A percentile compares a stretch with the other conserved stretches of the same genome.
These are phyloP conservation scores for Amblyopsis rosae DNA, from an alignment of 2,113 vertebrate genomes.

Conservation along the genomic window DNA sequence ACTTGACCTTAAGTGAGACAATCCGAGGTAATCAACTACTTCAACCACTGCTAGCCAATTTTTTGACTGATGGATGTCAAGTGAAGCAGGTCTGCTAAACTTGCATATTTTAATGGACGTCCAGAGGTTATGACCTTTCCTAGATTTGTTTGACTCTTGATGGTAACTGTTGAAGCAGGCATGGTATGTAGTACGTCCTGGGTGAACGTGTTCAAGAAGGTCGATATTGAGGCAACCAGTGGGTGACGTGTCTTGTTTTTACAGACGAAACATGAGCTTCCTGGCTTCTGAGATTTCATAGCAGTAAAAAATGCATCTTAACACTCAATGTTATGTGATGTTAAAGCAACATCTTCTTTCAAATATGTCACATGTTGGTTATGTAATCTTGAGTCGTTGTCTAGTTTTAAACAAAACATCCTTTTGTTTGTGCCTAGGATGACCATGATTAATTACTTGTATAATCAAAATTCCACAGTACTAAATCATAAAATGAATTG, in stretches of 20 bases:
- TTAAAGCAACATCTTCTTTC: too few relatives aligned
- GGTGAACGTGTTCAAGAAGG: not conserved
- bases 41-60: not conserved
- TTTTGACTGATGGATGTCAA: constrained; percentile 6
- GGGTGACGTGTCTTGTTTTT: not conserved
- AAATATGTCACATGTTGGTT: not conserved
- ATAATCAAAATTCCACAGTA: too few relatives aligned
- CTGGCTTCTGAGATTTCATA: not conserved
- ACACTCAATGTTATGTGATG: too few relatives aligned
- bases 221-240: not conserved
- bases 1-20: too few relatives aligned
- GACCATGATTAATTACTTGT: too few relatives aligned
- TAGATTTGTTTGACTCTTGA: constrained; percentile 15
- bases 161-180: not conserved
- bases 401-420: not conserved
- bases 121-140: constrained; percentile 22
- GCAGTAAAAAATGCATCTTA: not conserved
- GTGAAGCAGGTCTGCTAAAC: not conserved
- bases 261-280: not conserved
- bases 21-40: not conserved
- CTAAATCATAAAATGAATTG: too few relatives aligned
- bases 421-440: not conserved
- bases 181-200: not conserved
- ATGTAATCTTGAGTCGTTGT: not conserved
- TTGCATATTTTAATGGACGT: constrained; percentile 7